Evolutionary conservation across 2,113 vertebrate genomes (phyloP), one percentile per base, ranked within the genome.

Genomic region (Arothron firmamentum): DNA sequence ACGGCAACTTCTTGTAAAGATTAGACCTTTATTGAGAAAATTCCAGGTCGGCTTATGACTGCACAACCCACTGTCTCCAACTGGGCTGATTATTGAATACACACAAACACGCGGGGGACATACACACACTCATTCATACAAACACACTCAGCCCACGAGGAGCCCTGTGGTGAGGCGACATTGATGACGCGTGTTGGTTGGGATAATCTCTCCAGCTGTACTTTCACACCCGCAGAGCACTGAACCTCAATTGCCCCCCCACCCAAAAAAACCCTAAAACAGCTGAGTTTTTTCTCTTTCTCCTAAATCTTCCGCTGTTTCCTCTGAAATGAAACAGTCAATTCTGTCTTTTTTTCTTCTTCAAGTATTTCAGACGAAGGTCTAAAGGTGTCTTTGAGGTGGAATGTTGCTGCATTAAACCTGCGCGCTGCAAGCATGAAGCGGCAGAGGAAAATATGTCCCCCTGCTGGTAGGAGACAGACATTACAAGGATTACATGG

Each of bases 1-100:
- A 78, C 81, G 79, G 77, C 34, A 38, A 38, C 87, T 90, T 91
- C 66, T 72, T 75, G 68, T 77, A 82, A 88, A 90, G 89, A 92
- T 90, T 89, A 89, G 75, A 75, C 74, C 83, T 87, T 92, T 89
- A 92, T 92, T 92, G 89, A 88, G 83, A 85, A 91, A 88, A 93
- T 92, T 93, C 92, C 92, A 88, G 67, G 80, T 90, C 88, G 78
- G 91, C 89, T 93, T 92, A 93, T 28, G 74, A 83, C 78, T 77
- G 79, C 67, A 87, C 80, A 74, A 75, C 62, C 75, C 72, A 67
- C 71, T 64, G 47, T 82, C 81, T 86, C 87, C 86, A 87, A 81
- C 75, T 65, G 77, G 75, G 87, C 81, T 47, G 48, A 79, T 83
- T 89, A 67, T 85, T 82, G 81, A 85, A 82, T 68, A 70, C 28